Evolutionary conservation across 2,888 invertebrate species (phyloP).

Genomic region (Chrysolina haemoptera): DNA sequence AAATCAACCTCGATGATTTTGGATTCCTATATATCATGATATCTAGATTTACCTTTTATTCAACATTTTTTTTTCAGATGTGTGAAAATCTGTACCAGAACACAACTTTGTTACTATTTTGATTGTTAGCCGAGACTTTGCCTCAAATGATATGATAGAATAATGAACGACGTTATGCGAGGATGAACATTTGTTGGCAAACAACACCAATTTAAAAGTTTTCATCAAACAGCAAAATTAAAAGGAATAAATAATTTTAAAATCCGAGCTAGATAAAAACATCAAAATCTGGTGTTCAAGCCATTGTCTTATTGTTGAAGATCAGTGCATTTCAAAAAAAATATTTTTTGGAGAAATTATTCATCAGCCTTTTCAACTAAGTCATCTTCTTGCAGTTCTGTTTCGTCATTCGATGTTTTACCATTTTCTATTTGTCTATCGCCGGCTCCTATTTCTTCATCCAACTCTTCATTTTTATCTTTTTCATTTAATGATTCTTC

Average conservation of each 20-base stretch:
- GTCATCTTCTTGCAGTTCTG: conserved; percentile 45
- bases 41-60: no score
- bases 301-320: conserved; percentile 31
- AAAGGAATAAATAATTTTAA: conserved; percentile 1
- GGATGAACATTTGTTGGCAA: conserved; percentile 33
- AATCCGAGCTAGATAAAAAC: background rate
- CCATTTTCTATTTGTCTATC: conserved; percentile 50
- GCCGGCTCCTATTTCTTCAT: conserved; percentile 45
- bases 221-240: conserved; percentile 21
- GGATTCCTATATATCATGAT: no score
- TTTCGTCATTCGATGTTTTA: conserved; percentile 45
- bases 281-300: conserved; percentile 29
- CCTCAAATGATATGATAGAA: conserved; percentile 25
- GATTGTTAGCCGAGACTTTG: background rate
- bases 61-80: no score
- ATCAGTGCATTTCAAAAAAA: conserved; percentile 28
- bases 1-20: no score
- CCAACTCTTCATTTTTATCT: conserved; percentile 55
- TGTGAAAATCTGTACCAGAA: background rate
- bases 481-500: conserved; percentile 2
- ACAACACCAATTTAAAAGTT: conserved; percentile 29
- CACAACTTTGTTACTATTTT: background rate
- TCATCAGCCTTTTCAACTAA: conserved; percentile 45
- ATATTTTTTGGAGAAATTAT: conserved; percentile 27
- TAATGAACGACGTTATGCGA: conserved; percentile 26